Base-by-base conservation (phyloP, 1,140 invertebrate species). In the Hesperophylax magnus region DNA sequence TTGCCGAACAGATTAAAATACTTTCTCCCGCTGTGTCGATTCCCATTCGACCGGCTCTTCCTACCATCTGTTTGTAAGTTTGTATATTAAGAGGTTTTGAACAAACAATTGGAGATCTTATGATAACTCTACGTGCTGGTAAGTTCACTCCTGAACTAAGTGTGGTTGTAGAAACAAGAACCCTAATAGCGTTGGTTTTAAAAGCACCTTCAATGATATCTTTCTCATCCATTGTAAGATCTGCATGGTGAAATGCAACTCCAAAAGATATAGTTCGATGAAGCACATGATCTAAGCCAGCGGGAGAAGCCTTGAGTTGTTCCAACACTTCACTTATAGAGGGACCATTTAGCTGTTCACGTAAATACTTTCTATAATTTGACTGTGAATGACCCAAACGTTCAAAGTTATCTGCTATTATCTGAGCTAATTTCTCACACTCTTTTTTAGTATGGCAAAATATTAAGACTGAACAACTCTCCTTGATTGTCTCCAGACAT, bases 231-330 rank as follows among this genome's bases (percentile, higher is more conserved):
- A 97, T 94, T 7, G 98, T 99, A 39, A 99, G 90, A 18, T 98
- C 98, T 84, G 98, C 98, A 93, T 99, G 98, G 92, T 99, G 98
- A 91, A 96, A 99, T 17, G 96, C 97, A 71, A 98, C 96, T 77
- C 96, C 98, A 91, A 96, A 98, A 20, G 94, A 94, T 65, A 99
- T 91, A 27, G 94, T 94, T 84, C 92, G 94, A 67, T 92, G 92
- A 77, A 99, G 90, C 60, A 95, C 90, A 31, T 88, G 86, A 89
- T 99, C 98, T 27, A 98, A 89, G 20, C 97, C 97, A 52, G 94
- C 94, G 54, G 98, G 96, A 87, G 93, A 95, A 82, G 94, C 92
- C 85, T 93, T 93, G 5, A 99, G 87, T 87, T 98, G 97, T 85
- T 96, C 94, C 27, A 98, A 87, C 5, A 97, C 92, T 88, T 98